Evolutionary conservation across 2,888 invertebrate species (phyloP), one percentile per base, ranked within the genome.

Genomic region (Thymelicus sylvestris): DNA sequence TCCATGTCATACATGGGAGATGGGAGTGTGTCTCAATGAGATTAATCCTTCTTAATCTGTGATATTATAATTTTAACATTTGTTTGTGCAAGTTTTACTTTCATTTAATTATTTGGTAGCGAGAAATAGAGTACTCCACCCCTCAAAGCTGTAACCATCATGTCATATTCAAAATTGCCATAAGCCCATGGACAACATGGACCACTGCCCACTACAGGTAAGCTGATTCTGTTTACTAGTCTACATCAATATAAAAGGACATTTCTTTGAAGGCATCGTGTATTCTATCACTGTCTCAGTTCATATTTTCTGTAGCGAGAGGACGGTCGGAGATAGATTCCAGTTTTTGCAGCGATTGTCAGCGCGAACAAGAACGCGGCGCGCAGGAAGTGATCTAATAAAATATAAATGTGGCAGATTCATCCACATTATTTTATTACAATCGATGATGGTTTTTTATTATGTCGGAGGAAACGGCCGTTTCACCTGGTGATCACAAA

Each of bases 321-420:
- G 13, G 38, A 60, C 7, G 39, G 19, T 15, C n/a, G 15, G 39
- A 44, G 44, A 44, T 44, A 41, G 62, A 62, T 44, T 47, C 62
- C n/a, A 47, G 19, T 62, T 62, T 62, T 62, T 62, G 24, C 62
- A 19, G 47, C 24, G 7, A 47, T 62, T 62, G 61, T 41, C 24
- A 47, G 8, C 12, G 62, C 10, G 7, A 24, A 44, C 19, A 44
- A 62, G 15, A 44, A 19, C 41, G 19, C 41, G 44, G 15, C 47
- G 44, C 44, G 47, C 62, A 62, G 62, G 62, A 62, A 62, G 62
- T n/a, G 62, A 19, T 62, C 62, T 12, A 19, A 62, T 62, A 62
- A 62, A 47, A 62, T 62, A 47, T 19, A 4, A 62, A 19, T 15
- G 62, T 24, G 12, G 62, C 15, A 41, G 41, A 19, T 52, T 52